Evolutionary conservation across 1,140 invertebrate genomes (phyloP).

Genomic region (Panulirus ornatus): DNA sequence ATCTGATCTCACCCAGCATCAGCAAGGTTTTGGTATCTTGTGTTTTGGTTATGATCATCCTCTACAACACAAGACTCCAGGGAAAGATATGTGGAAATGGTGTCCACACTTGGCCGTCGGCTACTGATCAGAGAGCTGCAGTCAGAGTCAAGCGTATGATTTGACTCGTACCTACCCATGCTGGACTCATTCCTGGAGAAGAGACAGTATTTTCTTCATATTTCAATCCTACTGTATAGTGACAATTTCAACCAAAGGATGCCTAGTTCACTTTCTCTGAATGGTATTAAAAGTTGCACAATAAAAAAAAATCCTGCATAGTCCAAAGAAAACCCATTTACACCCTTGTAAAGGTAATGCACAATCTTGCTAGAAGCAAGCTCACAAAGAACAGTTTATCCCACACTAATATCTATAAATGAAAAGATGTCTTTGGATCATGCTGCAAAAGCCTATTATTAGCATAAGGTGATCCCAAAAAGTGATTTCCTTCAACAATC

Average conservation of each 20-base stretch:
- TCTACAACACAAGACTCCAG: conserved; percentile 81
- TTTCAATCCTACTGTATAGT: too few relatives aligned
- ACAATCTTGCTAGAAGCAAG: not conserved
- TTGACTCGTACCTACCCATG: conserved; percentile 45
- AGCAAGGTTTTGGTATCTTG: not conserved
- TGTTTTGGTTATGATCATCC: conserved; percentile 26
- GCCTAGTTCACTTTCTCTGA: too few relatives aligned
- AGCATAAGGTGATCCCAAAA: too few relatives aligned
- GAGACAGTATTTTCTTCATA: not conserved
- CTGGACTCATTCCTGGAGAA: conserved; percentile 40
- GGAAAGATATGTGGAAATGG: conserved; percentile 91
- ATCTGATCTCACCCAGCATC: conserved; percentile 50
- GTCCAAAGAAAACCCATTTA: too few relatives aligned
- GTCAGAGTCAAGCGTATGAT: conserved; percentile 63
- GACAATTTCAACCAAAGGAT: too few relatives aligned
- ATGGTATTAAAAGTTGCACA: too few relatives aligned
- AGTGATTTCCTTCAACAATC: too few relatives aligned
- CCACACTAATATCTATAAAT: too few relatives aligned
- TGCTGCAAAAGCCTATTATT: too few relatives aligned
- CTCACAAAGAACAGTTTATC: not conserved
- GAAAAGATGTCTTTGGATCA: too few relatives aligned
- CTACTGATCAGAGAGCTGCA: conserved; percentile 77
- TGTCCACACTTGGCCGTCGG: conserved; percentile 88
- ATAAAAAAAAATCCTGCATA: too few relatives aligned
- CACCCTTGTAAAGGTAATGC: too few relatives aligned